A percentile compares a stretch with the other conserved stretches of the same genome.
These are phyloP conservation scores for Carposina sasakii DNA, from an alignment of 1,140 invertebrate species.

Conservation along the genomic window DNA sequence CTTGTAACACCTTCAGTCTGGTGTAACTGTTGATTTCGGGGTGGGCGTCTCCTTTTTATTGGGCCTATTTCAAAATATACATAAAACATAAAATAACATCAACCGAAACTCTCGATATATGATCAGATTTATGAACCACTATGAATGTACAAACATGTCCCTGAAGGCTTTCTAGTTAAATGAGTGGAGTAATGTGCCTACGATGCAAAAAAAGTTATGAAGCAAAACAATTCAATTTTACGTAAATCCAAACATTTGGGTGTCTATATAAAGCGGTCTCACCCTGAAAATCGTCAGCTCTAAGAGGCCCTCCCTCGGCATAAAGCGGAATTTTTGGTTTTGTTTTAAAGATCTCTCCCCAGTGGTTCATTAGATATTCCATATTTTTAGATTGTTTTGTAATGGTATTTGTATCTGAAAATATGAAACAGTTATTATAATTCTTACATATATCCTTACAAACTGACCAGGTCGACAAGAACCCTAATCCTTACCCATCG, in stretches of 20 bases:
- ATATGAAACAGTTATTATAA: constrained; percentile 2
- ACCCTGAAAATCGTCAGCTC: constrained; percentile 54
- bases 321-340: constrained; percentile 50
- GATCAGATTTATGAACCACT: too few relatives aligned
- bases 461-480: too few relatives aligned
- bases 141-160: too few relatives aligned
- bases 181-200: constrained; percentile 35
- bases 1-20: constrained; percentile 46
- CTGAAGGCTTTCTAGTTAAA: too few relatives aligned
- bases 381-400: constrained; percentile 51
- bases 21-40: constrained; percentile 19
- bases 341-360: constrained; percentile 46
- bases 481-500: constrained; percentile 22
- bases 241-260: not conserved
- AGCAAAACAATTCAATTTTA: constrained; percentile 46
- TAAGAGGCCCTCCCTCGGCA: constrained; percentile 58
- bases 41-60: constrained; percentile 14
- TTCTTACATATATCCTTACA: constrained; percentile 30
- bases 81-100: constrained; percentile 22
- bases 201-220: constrained; percentile 41
- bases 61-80: constrained; percentile 25
- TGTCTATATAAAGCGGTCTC: too few relatives aligned
- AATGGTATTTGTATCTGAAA: constrained; percentile 26
- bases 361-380: constrained; percentile 58
- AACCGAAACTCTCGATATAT: too few relatives aligned